Conservation (phyloP, 1,140 invertebrate species). For the Caenorhabditis latens region DNA sequence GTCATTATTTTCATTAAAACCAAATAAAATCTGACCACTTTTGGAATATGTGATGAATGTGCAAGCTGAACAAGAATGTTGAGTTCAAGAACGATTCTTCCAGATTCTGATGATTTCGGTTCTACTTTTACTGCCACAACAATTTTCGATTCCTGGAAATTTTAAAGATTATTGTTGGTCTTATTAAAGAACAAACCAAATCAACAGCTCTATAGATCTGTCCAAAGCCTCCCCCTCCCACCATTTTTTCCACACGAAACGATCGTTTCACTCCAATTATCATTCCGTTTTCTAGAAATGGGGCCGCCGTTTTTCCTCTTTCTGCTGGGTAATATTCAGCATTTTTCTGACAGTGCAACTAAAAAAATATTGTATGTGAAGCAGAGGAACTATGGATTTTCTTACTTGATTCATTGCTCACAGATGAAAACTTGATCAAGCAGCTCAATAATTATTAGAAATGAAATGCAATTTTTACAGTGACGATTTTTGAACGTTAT, state of each 20-base stretch:
- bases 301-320: constrained; percentile 32
- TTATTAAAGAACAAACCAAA: neutral
- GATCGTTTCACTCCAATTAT: constrained; percentile 21
- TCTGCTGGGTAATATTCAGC: constrained; percentile 39
- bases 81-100: constrained; percentile 66
- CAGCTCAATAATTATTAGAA: neutral
- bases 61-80: constrained; percentile 60
- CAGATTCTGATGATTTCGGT: constrained; percentile 59
- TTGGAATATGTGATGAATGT: constrained; percentile 53
- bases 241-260: constrained; percentile 61
- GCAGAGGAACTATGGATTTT: neutral
- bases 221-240: constrained; percentile 67
- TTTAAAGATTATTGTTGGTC: neutral
- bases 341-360: constrained; percentile 34
- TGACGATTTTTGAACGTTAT: too few relatives aligned
- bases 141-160: neutral
- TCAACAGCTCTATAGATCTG: constrained; percentile 63
- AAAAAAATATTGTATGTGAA: neutral
- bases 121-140: constrained; percentile 68
- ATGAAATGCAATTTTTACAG: neutral
- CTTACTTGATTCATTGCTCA: constrained; percentile 13
- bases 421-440: neutral
- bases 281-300: constrained; percentile 28
- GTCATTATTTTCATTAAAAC: constrained; percentile 2
- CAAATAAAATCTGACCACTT: constrained; percentile 39